phyloP scores from a whole-genome alignment of 2,113 vertebrate species.

The Cololabis saira region DNA sequence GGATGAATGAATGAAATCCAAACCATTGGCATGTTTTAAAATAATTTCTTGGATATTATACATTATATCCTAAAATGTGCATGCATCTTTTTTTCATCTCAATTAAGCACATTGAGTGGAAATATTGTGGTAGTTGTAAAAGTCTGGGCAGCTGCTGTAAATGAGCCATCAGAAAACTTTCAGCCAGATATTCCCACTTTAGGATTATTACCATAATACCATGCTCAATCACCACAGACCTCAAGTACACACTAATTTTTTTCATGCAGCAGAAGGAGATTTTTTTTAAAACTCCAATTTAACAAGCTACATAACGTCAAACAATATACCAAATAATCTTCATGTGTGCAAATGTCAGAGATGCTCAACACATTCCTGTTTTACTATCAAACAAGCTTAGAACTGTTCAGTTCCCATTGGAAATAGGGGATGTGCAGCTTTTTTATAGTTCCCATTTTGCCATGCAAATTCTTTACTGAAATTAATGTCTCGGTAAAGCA shows the following conservation, averaged over 20 bases:
- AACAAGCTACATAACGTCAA: conserved; percentile 17
- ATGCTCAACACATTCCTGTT: conserved; percentile 13
- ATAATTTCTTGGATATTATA: neutral
- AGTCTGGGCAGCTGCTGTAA: conserved; percentile 29
- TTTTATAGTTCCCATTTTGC: conserved; percentile 58
- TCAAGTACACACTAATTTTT: neutral
- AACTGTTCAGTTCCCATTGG: conserved; percentile 16
- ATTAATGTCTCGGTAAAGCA: conserved; percentile 76
- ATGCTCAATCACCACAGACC: neutral
- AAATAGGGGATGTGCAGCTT: conserved; percentile 45
- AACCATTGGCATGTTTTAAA: neutral
- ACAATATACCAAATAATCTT: neutral
- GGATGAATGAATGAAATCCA: no score
- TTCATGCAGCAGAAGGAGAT: neutral
- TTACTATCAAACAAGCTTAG: conserved; percentile 28
- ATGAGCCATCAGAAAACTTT: conserved; percentile 28
- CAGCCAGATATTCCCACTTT: conserved; percentile 17
- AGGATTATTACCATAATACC: conserved; percentile 1
- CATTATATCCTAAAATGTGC: neutral
- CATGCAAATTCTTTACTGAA: conserved; percentile 53
- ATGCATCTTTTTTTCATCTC: neutral
- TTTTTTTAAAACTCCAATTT: conserved; percentile 21
- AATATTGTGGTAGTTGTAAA: conserved; percentile 24
- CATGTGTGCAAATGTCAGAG: neutral
- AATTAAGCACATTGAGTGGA: conserved; percentile 12